Evolutionary conservation across 2,888 invertebrate genomes (phyloP).

Genomic region (Erebia ligea): DNA sequence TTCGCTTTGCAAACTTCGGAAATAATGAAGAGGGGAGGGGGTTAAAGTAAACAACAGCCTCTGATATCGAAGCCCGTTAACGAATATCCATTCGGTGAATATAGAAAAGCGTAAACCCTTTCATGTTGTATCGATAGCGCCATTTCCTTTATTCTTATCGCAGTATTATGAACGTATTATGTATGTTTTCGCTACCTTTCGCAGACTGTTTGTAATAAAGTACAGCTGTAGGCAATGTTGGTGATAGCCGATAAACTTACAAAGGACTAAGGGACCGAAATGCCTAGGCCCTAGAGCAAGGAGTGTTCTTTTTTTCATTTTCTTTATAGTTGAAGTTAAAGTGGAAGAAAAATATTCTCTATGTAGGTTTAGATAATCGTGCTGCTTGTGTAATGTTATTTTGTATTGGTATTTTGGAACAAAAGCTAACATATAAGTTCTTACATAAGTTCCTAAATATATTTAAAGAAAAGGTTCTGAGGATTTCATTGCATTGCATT

Average conservation of each 20-base stretch:
- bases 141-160: slow-evolving; percentile 17
- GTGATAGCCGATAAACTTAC: slow-evolving; percentile 5
- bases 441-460: too few relatives aligned
- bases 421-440: too few relatives aligned
- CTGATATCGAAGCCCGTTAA: background rate
- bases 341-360: too few relatives aligned
- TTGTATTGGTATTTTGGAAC: too few relatives aligned
- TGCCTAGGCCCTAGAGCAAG: background rate
- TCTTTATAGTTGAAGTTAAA: background rate
- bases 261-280: slow-evolving; percentile 1
- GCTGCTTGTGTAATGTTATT: too few relatives aligned
- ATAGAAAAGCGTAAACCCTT: background rate
- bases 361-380: too few relatives aligned
- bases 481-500: too few relatives aligned
- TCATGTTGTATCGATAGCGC: background rate
- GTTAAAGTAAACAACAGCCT: background rate
- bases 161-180: background rate
- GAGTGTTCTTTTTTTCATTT: background rate
- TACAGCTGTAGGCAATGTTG: slow-evolving; percentile 2
- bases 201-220: slow-evolving; percentile 11
- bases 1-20: too few relatives aligned
- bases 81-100: background rate
- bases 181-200: slow-evolving; percentile 9
- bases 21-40: background rate
- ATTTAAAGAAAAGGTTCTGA: too few relatives aligned